phyloP scores from a whole-genome alignment of 2,797 vertebrate genomes.

The Cynodonichthys magdalenae region DNA sequence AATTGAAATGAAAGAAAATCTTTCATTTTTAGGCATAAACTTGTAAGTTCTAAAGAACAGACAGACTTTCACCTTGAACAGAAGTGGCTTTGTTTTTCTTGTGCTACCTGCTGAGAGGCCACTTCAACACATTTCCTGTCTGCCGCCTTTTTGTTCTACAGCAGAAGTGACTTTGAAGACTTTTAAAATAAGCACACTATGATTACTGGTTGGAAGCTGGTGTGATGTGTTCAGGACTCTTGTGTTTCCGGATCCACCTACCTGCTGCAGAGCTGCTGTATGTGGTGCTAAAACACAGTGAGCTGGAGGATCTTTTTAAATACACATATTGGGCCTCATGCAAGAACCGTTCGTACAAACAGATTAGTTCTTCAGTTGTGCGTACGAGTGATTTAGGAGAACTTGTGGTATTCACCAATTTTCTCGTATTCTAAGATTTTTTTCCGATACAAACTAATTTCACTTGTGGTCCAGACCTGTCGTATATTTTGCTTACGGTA shows the following conservation, averaged over 20 bases:
- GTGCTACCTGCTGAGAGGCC: conserved; percentile 7
- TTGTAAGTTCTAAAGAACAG: background rate
- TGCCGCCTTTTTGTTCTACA: conserved; percentile 8
- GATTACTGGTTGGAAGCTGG: conserved; percentile 9
- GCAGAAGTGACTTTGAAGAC: conserved; percentile 6
- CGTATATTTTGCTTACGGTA: too few relatives aligned
- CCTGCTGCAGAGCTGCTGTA: conserved; percentile 33
- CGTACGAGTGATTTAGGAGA: too few relatives aligned
- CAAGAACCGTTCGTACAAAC: too few relatives aligned
- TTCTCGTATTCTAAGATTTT: too few relatives aligned
- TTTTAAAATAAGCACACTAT: conserved; percentile 17
- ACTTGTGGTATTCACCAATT: too few relatives aligned
- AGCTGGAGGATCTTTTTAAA: conserved; percentile 22
- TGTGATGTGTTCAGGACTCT: conserved; percentile 9
- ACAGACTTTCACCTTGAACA: background rate
- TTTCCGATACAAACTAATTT: too few relatives aligned
- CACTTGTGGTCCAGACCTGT: too few relatives aligned
- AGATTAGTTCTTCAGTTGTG: too few relatives aligned
- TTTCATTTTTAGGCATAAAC: background rate
- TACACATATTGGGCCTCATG: conserved; percentile 2
- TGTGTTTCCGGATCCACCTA: conserved; percentile 12
- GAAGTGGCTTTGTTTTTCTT: background rate
- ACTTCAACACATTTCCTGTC: conserved; percentile 21
- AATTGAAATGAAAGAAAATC: too few relatives aligned
- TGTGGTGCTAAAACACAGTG: conserved; percentile 34